Evolutionary conservation across 2,797 vertebrate species (phyloP).

Genomic region (Melanotaenia trifasciata): DNA sequence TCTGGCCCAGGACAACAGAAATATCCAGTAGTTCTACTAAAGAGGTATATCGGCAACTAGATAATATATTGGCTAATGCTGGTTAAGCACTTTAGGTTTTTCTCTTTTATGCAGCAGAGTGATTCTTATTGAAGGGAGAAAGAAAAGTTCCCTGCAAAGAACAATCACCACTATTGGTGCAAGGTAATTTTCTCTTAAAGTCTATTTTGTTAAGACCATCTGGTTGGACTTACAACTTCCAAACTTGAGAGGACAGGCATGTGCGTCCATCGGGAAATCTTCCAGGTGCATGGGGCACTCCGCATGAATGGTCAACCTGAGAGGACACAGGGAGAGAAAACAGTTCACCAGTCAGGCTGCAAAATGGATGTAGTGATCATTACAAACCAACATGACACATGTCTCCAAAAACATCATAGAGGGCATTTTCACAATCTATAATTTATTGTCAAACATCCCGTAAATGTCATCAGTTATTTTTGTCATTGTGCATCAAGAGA

Average conservation of each 20-base stretch:
- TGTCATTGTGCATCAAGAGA: background rate
- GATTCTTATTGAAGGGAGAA: background rate
- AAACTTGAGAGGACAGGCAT: conserved; percentile 96
- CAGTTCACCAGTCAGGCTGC: conserved; percentile 26
- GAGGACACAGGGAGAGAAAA: conserved; percentile 37
- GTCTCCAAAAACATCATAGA: conserved; percentile 19
- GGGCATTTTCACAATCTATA: conserved; percentile 10
- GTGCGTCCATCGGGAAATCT: conserved; percentile 98
- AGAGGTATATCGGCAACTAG: conserved; percentile 1
- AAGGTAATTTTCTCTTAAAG: conserved; percentile 28
- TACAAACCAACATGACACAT: conserved; percentile 20
- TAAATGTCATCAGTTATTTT: background rate
- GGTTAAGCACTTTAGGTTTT: background rate
- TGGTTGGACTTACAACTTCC: conserved; percentile 92
- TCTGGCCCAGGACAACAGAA: background rate
- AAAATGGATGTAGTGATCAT: background rate
- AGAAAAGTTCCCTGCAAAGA: conserved; percentile 24
- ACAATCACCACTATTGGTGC: conserved; percentile 24
- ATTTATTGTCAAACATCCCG: background rate
- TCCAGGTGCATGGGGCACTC: conserved; percentile 99
- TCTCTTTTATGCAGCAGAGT: conserved; percentile 8
- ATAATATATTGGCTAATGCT: background rate
- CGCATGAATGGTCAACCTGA: conserved; percentile 95
- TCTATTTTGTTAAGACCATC: conserved; percentile 39
- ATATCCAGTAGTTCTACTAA: background rate